phyloP scores from a whole-genome alignment of 2,888 invertebrate genomes.

The Archips xylosteana region DNA sequence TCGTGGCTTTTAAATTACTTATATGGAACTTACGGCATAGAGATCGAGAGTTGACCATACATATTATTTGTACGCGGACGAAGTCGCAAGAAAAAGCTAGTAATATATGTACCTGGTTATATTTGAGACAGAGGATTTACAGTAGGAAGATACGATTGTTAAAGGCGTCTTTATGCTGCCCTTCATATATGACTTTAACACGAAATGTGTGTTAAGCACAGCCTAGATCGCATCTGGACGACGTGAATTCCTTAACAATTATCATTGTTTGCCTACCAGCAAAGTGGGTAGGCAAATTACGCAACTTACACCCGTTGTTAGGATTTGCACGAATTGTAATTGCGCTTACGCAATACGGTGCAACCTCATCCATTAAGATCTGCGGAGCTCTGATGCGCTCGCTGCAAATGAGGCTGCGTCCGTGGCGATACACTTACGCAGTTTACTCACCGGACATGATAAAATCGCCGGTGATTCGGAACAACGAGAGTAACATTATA shows the following conservation, averaged over 20 bases:
- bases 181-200: not conserved
- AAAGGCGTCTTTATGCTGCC: not conserved
- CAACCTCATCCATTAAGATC: conserved; percentile 21
- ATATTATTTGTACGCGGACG: too few species aligned
- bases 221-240: conserved; percentile 4
- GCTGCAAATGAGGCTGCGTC: conserved; percentile 24
- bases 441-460: conserved; percentile 32
- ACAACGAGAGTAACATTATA: conserved; percentile 26
- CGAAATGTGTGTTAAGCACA: not conserved
- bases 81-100: too few species aligned
- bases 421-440: conserved; percentile 5
- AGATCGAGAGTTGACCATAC: too few species aligned
- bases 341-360: conserved; percentile 30
- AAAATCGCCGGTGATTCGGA: conserved; percentile 30
- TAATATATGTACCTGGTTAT: not conserved
- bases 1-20: too few species aligned
- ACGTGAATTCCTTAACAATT: conserved; percentile 17
- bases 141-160: not conserved
- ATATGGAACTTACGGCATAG: too few species aligned
- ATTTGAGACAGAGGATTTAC: not conserved
- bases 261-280: conserved; percentile 13
- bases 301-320: conserved; percentile 33
- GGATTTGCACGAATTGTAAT: conserved; percentile 41
- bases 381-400: conserved; percentile 30
- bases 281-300: conserved; percentile 15